A percentile compares a stretch with the other conserved stretches of the same genome.
Evolutionary conservation across 2,888 invertebrate genomes (phyloP).

Genomic region (Teleiodes luculella): DNA sequence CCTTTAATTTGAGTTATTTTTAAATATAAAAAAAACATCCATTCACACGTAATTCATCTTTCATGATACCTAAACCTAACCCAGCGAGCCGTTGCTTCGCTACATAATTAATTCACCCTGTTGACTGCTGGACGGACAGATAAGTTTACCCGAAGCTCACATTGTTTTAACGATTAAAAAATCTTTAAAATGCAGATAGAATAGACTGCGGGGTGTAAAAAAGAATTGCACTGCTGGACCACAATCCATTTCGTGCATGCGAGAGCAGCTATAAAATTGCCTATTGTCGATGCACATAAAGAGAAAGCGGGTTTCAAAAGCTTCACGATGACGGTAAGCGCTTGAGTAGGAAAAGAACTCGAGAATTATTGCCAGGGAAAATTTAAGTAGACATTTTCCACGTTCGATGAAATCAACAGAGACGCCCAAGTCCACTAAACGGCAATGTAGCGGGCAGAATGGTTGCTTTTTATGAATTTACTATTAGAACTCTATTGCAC

Average conservation of each 20-base stretch:
- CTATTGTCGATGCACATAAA: constrained; percentile 66
- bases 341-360: constrained; percentile 25
- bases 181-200: constrained; percentile 8
- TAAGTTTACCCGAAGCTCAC: not conserved
- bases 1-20: no score
- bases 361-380: not conserved
- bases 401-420: not conserved
- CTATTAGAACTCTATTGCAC: no score
- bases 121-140: not conserved
- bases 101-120: not conserved
- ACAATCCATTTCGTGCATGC: constrained; percentile 37
- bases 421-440: no score
- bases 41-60: no score
- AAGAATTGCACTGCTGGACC: constrained; percentile 11
- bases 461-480: no score
- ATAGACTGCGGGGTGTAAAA: constrained; percentile 5
- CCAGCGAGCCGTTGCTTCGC: no score
- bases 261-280: constrained; percentile 55
- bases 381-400: not conserved
- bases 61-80: no score
- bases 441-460: no score
- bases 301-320: constrained; percentile 63
- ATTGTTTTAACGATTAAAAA: not conserved
- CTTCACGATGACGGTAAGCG: constrained; percentile 51
- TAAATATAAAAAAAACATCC: no score